phyloP scores from a whole-genome alignment of 2,113 vertebrate species.

The Pachycephala philippinensis region DNA sequence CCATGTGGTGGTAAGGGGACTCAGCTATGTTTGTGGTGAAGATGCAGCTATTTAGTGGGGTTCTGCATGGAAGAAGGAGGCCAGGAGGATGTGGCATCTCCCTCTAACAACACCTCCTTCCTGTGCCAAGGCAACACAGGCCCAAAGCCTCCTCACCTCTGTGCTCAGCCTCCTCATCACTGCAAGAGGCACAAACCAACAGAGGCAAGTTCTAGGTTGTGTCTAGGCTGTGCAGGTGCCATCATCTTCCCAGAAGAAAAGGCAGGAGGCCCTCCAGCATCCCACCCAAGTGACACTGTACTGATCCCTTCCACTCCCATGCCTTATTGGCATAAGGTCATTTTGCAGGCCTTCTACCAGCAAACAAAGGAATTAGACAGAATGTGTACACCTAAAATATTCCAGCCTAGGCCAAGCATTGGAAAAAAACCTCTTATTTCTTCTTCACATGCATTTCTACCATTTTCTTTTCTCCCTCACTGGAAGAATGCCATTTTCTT shows the following conservation, averaged over 20 bases:
- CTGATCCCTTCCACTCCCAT: background rate
- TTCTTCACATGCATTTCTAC: background rate
- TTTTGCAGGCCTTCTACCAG: background rate
- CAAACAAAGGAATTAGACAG: background rate
- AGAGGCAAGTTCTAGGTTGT: background rate
- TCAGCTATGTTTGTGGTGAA: background rate
- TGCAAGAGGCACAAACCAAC: background rate
- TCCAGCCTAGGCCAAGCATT: background rate
- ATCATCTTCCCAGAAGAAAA: background rate
- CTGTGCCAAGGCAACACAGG: background rate
- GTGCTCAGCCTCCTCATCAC: background rate
- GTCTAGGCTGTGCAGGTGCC: background rate
- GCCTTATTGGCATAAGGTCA: background rate
- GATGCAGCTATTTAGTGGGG: background rate
- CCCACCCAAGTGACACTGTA: background rate
- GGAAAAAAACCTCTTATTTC: background rate
- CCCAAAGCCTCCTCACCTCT: background rate
- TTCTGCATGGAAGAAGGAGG: background rate
- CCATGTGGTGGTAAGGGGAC: background rate
- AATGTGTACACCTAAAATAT: background rate
- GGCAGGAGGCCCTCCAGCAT: background rate
- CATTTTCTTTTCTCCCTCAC: background rate
- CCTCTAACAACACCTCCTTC: background rate
- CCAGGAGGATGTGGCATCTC: background rate
- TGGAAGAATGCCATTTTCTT: background rate